These are phyloP conservation scores for Drosophila malerkotliana DNA, from an alignment of 1,140 invertebrate genomes.

Conservation along the genomic window DNA sequence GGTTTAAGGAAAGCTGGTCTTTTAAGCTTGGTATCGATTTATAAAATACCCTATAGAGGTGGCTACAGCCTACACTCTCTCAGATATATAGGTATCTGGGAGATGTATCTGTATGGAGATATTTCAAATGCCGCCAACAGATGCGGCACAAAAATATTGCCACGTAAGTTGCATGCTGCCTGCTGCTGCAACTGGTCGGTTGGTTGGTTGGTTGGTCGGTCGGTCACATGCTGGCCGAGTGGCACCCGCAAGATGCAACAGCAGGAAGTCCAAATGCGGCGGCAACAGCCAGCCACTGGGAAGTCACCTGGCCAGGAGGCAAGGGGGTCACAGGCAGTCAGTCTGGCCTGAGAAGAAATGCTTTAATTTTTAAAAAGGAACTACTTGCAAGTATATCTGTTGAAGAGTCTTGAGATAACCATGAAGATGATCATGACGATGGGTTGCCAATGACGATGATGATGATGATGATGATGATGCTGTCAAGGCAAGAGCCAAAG, in stretches of 20 bases:
- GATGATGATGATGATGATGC: constrained; percentile 4
- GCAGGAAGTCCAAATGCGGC: constrained; percentile 53
- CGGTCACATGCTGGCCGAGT: constrained; percentile 46
- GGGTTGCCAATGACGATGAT: constrained; percentile 3
- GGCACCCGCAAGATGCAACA: constrained; percentile 57
- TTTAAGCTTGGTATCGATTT: not conserved
- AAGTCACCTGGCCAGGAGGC: constrained; percentile 53
- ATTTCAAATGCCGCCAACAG: constrained; percentile 46
- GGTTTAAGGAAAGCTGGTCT: not conserved
- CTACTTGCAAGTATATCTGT: no score
- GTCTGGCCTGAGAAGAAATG: not conserved
- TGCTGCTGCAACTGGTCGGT: constrained; percentile 6
- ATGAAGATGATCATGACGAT: not conserved
- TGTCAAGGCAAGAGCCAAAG: constrained; percentile 13
- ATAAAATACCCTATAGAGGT: not conserved
- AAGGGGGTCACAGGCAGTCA: constrained; percentile 16
- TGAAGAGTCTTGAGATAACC: constrained; percentile 19
- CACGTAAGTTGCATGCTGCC: constrained; percentile 39
- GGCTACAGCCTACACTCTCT: no score
- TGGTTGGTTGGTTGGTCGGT: constrained; percentile 7
- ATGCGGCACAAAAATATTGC: constrained; percentile 58
- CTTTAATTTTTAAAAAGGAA: no score
- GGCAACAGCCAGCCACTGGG: constrained; percentile 24
- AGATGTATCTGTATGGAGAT: constrained; percentile 13
- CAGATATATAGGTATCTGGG: not conserved